Conservation (phyloP, 2,888 invertebrate species). For the Melieria omissa region DNA sequence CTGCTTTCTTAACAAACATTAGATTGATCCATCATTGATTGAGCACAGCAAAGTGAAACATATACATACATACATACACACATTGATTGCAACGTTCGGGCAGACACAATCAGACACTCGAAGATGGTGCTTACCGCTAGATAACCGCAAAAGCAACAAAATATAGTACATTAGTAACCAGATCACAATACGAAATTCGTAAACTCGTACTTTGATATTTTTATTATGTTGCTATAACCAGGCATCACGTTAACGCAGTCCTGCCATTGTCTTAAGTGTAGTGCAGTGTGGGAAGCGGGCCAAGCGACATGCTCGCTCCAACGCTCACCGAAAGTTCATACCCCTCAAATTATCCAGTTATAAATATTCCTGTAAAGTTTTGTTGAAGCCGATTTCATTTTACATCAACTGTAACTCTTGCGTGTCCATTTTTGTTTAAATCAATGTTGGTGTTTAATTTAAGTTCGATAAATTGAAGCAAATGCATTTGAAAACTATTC, state of each 20-base stretch:
- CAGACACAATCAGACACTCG: neutral
- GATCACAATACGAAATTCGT: too few species aligned
- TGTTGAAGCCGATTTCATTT: constrained; percentile 42
- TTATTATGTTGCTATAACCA: neutral
- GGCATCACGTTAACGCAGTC: constrained; percentile 2
- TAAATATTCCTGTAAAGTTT: constrained; percentile 19
- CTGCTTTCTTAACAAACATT: neutral
- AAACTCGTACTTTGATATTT: too few species aligned
- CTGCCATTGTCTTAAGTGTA: constrained; percentile 42
- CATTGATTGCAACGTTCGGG: neutral
- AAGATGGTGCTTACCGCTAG: too few species aligned
- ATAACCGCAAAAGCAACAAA: too few species aligned
- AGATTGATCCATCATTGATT: neutral
- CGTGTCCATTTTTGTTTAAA: constrained; percentile 36
- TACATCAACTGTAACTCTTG: constrained; percentile 33
- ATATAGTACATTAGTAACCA: too few species aligned
- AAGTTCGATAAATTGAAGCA: constrained; percentile 57
- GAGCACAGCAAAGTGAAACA: neutral
- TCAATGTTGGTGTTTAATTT: constrained; percentile 57
- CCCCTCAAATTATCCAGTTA: constrained; percentile 16
- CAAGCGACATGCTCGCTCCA: neutral
- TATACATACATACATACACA: neutral
- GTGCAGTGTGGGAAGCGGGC: neutral
- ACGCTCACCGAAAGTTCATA: constrained; percentile 13
- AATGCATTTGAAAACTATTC: constrained; percentile 57